A percentile compares a stretch with the other conserved stretches of the same genome.
Conservation (phyloP, 92 coral and sea anemone species). For the Parazoanthus swiftii region DNA sequence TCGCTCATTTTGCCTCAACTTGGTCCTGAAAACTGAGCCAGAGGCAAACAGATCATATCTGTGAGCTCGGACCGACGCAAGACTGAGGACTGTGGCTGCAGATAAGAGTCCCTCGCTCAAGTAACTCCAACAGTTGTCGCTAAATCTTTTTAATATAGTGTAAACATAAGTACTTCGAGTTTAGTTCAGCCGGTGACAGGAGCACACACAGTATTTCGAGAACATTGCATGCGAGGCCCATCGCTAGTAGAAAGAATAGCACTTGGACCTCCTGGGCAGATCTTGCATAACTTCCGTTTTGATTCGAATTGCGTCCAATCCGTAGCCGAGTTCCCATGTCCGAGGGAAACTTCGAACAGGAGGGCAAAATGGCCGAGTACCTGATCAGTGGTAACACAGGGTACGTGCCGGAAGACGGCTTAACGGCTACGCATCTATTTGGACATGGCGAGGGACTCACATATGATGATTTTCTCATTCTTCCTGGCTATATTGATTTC, state of each 20-base stretch:
- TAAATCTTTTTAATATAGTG: background rate
- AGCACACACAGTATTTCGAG: background rate
- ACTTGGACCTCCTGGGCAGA: background rate
- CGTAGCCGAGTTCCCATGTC: background rate
- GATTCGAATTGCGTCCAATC: background rate
- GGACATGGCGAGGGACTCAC: slow-evolving; percentile 80
- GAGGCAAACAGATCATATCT: background rate
- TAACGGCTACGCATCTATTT: slow-evolving; percentile 75
- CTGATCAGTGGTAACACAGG: slow-evolving; percentile 85
- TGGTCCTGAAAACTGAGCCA: background rate
- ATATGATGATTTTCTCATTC: slow-evolving; percentile 89
- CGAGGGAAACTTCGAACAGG: background rate
- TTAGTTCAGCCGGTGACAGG: background rate
- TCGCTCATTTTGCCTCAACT: background rate
- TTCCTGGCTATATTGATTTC: slow-evolving; percentile 94
- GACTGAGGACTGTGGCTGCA: background rate
- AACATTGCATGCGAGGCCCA: background rate
- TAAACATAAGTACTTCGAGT: slow-evolving; percentile 15
- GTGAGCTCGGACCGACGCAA: background rate
- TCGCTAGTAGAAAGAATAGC: too few species aligned
- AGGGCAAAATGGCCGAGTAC: slow-evolving; percentile 57
- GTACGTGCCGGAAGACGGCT: slow-evolving; percentile 87
- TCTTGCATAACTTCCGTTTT: background rate
- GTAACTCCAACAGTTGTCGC: background rate
- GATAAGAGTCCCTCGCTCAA: background rate